Evolutionary conservation across 2,888 invertebrate genomes (phyloP).

Genomic region (Molorchus minor): DNA sequence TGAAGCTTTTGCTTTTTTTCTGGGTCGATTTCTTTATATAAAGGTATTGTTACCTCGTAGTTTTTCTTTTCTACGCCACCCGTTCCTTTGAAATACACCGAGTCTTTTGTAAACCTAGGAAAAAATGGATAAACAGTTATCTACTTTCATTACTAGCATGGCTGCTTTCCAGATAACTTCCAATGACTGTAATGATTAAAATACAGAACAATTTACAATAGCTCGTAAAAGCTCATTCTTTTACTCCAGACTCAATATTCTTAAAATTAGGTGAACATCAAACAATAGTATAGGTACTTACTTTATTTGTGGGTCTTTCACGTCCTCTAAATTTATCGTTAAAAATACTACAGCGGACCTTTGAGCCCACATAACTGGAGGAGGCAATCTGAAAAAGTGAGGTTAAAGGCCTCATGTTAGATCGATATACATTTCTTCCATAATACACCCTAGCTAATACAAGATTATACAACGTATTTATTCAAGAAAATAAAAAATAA

Average conservation of each 20-base stretch:
- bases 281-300: constrained; percentile 60
- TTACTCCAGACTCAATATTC: too few species aligned
- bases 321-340: constrained; percentile 90
- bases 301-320: constrained; percentile 84
- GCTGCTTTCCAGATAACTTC: too few species aligned
- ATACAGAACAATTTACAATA: too few species aligned
- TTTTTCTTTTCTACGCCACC: constrained; percentile 85
- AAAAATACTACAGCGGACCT: constrained; percentile 82
- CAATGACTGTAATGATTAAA: too few species aligned
- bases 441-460: not conserved
- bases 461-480: not conserved
- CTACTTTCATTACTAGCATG: too few species aligned
- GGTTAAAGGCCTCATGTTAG: constrained; percentile 40
- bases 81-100: constrained; percentile 83
- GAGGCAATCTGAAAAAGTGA: constrained; percentile 70
- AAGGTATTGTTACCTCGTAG: constrained; percentile 88
- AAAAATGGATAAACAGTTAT: too few species aligned
- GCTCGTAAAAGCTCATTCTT: too few species aligned
- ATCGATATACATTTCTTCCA: not conserved
- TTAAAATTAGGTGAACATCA: too few species aligned
- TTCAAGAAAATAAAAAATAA: not conserved
- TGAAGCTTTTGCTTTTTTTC: constrained; percentile 78
- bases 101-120: constrained; percentile 73
- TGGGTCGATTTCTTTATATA: constrained; percentile 83
- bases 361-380: constrained; percentile 95